Conservation (phyloP, 2,797 vertebrate species). For the Hephaestus fuliginosus region DNA sequence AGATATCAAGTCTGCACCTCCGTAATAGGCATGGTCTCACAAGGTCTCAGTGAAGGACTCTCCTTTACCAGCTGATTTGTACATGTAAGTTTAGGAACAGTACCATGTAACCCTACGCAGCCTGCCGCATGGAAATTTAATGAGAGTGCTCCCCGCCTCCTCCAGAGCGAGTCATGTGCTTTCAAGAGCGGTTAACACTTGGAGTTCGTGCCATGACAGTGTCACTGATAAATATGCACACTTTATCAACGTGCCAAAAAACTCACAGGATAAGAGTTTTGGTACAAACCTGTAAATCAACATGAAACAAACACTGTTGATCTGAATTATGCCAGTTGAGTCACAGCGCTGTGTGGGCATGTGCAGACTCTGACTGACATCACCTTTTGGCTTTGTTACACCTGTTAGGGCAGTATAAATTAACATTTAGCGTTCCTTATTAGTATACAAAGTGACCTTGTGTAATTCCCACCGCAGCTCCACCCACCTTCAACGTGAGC, state of each 20-base stretch:
- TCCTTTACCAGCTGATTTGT: neutral
- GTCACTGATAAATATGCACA: neutral
- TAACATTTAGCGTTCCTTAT: neutral
- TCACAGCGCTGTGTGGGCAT: neutral
- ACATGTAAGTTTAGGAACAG: slow-evolving; percentile 1
- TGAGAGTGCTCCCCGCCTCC: neutral
- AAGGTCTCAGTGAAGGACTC: neutral
- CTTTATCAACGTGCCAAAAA: neutral
- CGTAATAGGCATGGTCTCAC: neutral
- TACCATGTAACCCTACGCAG: slow-evolving; percentile 10
- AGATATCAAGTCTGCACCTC: neutral
- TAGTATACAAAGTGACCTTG: neutral
- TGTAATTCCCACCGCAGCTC: neutral
- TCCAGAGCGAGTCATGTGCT: neutral
- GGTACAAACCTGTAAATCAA: neutral
- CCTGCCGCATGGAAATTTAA: slow-evolving; percentile 11
- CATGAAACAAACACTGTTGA: neutral
- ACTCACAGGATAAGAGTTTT: neutral
- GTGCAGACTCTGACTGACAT: neutral
- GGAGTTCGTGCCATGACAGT: neutral
- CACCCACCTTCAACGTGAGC: neutral
- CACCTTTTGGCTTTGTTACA: neutral
- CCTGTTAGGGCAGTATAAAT: neutral
- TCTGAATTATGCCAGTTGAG: neutral
- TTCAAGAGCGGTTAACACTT: neutral